These are phyloP conservation scores for Perizoma affinitatum DNA, from an alignment of 2,888 invertebrate genomes.

Conservation along the genomic window DNA sequence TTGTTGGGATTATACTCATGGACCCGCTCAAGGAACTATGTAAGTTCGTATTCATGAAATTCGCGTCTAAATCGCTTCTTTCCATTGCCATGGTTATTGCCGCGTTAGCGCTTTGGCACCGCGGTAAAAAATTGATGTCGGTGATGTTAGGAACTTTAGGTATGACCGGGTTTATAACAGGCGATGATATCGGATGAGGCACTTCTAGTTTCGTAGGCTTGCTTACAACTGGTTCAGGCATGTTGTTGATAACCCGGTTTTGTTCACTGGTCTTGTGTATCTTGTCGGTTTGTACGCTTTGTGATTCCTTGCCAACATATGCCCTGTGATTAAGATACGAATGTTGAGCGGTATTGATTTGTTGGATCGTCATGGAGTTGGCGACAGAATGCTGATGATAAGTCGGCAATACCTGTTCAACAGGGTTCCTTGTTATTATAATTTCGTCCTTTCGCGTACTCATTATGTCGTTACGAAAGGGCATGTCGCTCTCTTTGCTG, in stretches of 20 bases:
- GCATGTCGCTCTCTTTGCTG: conserved; percentile 66
- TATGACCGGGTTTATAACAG: conserved; percentile 75
- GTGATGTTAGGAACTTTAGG: conserved; percentile 74
- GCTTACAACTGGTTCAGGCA: conserved; percentile 66
- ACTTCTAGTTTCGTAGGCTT: conserved; percentile 74
- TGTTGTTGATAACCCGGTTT: conserved; percentile 58
- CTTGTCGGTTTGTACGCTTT: conserved; percentile 74
- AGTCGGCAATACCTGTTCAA: conserved; percentile 65
- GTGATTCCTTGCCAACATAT: conserved; percentile 68
- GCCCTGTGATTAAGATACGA: conserved; percentile 69
- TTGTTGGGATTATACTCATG: conserved; percentile 63
- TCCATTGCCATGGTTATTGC: conserved; percentile 72
- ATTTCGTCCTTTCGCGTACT: conserved; percentile 71
- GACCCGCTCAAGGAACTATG: conserved; percentile 65
- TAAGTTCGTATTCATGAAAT: conserved; percentile 58
- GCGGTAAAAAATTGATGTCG: conserved; percentile 73
- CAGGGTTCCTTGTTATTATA: conserved; percentile 68
- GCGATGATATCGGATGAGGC: conserved; percentile 78
- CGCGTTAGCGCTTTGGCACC: conserved; percentile 78
- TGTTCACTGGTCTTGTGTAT: conserved; percentile 60
- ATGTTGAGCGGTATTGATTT: conserved; percentile 68
- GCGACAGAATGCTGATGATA: conserved; percentile 63
- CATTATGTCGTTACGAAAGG: conserved; percentile 66
- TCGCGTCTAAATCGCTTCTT: conserved; percentile 65
- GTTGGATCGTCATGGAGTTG: conserved; percentile 76